Percentiles rank a stretch among this genome's conserved stretches.
Conservation (phyloP, 2,797 vertebrate genomes). For the Microctenopoma lineatum region DNA sequence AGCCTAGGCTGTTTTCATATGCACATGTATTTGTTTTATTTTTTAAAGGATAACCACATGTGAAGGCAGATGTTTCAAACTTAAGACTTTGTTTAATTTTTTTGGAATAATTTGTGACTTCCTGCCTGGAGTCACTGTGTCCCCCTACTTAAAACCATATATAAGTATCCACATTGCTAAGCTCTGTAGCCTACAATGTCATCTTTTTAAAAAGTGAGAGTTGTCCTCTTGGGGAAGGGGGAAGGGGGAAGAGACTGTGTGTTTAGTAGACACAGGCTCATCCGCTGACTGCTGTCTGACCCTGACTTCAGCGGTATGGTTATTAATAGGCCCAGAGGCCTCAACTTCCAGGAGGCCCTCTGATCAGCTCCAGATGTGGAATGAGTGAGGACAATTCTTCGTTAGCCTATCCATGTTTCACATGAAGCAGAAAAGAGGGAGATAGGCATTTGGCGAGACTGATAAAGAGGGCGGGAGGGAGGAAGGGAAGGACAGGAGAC, state of each 20-base stretch:
- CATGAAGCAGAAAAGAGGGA: slow-evolving; percentile 67
- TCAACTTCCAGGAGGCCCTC: slow-evolving; percentile 88
- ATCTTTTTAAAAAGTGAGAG: slow-evolving; percentile 70
- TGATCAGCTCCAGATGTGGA: slow-evolving; percentile 91
- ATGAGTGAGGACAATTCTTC: slow-evolving; percentile 75
- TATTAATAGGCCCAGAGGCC: slow-evolving; percentile 88
- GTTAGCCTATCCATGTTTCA: slow-evolving; percentile 84
- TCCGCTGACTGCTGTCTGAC: slow-evolving; percentile 89
- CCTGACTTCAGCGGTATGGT: slow-evolving; percentile 84
- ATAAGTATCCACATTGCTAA: slow-evolving; percentile 29
- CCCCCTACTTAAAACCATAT: slow-evolving; percentile 22
- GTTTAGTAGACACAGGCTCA: slow-evolving; percentile 84
- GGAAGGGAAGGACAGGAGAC: slow-evolving; percentile 74
- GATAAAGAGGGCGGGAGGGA: slow-evolving; percentile 71
- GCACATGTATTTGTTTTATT: slow-evolving; percentile 20
- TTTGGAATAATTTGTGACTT: slow-evolving; percentile 18
- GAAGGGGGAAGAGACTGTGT: slow-evolving; percentile 63
- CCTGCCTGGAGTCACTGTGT: background rate
- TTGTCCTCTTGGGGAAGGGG: slow-evolving; percentile 61
- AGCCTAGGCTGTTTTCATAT: slow-evolving; percentile 7
- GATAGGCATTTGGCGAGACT: slow-evolving; percentile 77
- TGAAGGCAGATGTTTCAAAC: background rate
- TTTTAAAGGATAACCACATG: slow-evolving; percentile 24
- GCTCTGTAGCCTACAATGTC: slow-evolving; percentile 26
- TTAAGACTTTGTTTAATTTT: slow-evolving; percentile 23